phyloP scores from a whole-genome alignment of 1,140 invertebrate genomes.

The Diorhabda carinulata region DNA sequence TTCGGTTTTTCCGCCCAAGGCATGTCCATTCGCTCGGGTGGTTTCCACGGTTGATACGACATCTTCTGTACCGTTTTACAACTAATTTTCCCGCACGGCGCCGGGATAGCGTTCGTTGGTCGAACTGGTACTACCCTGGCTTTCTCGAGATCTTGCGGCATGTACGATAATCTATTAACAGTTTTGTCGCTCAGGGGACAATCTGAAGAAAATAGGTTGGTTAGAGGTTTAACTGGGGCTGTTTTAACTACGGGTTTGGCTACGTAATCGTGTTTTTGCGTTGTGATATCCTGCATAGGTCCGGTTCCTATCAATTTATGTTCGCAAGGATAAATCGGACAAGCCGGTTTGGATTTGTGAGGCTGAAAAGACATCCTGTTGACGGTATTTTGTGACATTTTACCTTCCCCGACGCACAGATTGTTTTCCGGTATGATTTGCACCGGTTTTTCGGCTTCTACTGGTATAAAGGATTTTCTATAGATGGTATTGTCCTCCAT shows the following conservation, averaged over 20 bases:
- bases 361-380: constrained; percentile 57
- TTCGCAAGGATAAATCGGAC: constrained; percentile 45
- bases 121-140: constrained; percentile 47
- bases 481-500: constrained; percentile 58
- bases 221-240: constrained; percentile 46
- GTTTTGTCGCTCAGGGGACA: constrained; percentile 50
- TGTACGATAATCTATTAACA: constrained; percentile 53
- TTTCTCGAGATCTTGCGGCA: constrained; percentile 50
- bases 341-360: constrained; percentile 48
- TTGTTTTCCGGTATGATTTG: constrained; percentile 48
- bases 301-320: constrained; percentile 53
- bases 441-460: constrained; percentile 38
- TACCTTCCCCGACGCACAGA: constrained; percentile 45
- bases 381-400: constrained; percentile 51
- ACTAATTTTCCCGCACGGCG: constrained; percentile 54
- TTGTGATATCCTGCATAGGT: constrained; percentile 67
- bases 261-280: constrained; percentile 68
- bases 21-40: constrained; percentile 42
- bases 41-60: constrained; percentile 51
- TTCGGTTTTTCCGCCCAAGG: constrained; percentile 48
- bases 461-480: constrained; percentile 54
- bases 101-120: constrained; percentile 49
- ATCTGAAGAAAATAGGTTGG: constrained; percentile 47
- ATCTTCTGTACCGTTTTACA: constrained; percentile 58
- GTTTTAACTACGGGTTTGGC: constrained; percentile 55